A percentile compares a stretch with the other conserved stretches of the same genome.
Conservation (phyloP, 2,113 vertebrate species). For the Syrmaticus mikado region DNA sequence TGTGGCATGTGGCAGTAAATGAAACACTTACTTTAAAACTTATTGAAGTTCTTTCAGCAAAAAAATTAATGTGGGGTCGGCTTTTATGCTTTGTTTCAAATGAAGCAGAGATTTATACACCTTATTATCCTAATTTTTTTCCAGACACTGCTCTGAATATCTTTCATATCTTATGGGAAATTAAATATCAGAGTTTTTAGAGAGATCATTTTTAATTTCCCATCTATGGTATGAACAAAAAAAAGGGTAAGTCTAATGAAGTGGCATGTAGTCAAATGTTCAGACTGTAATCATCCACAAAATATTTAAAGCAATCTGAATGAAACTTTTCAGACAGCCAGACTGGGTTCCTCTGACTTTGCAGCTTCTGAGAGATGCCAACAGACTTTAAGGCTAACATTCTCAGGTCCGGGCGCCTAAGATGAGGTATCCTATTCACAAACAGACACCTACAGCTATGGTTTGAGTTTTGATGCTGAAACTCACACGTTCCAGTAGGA, state of each 20-base stretch:
- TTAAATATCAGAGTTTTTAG: conserved; percentile 41
- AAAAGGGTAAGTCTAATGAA: conserved; percentile 59
- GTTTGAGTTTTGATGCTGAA: background rate
- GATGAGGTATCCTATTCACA: background rate
- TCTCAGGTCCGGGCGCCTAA: background rate
- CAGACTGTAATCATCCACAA: conserved; percentile 46
- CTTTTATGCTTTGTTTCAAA: conserved; percentile 70
- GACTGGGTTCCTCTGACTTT: conserved; percentile 26
- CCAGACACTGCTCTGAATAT: conserved; percentile 49
- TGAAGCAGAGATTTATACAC: conserved; percentile 68
- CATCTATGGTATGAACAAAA: conserved; percentile 45
- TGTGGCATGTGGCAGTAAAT: conserved; percentile 77
- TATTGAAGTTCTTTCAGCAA: conserved; percentile 72
- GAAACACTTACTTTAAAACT: conserved; percentile 77
- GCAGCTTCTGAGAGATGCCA: conserved; percentile 33
- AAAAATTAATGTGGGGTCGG: conserved; percentile 63
- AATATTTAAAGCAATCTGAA: conserved; percentile 58
- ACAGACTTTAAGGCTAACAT: background rate
- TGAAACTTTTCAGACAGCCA: conserved; percentile 47
- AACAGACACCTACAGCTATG: background rate
- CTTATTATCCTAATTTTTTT: conserved; percentile 71
- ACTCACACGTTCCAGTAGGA: background rate
- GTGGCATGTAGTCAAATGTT: conserved; percentile 66
- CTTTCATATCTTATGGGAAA: conserved; percentile 60
- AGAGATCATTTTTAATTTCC: conserved; percentile 68